Conservation (phyloP, 1,140 invertebrate genomes). For the Pogonomyrmex californicus region DNA sequence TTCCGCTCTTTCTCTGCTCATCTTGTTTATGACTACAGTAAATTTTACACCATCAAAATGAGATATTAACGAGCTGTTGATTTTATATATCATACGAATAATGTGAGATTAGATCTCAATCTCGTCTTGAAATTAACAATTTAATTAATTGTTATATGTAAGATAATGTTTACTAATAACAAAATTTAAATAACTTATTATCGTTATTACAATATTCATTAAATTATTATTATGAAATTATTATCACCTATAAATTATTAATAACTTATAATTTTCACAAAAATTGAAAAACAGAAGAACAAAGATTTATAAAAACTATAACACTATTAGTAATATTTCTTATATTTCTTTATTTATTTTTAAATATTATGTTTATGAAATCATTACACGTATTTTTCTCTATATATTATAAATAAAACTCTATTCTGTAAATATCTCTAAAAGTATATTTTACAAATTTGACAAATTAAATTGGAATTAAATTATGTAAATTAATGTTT, state of each 20-base stretch:
- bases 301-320: not conserved
- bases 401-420: too few relatives aligned
- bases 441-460: too few relatives aligned
- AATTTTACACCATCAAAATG: slow-evolving; percentile 40
- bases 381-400: too few relatives aligned
- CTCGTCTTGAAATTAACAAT: not conserved
- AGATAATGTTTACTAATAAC: not conserved
- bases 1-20: not conserved
- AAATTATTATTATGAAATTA: not conserved
- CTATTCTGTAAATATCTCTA: too few relatives aligned
- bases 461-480: too few relatives aligned
- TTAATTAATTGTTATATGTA: not conserved
- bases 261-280: not conserved
- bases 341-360: too few relatives aligned
- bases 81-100: not conserved
- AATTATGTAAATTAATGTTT: too few relatives aligned
- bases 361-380: too few relatives aligned
- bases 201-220: not conserved
- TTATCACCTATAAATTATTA: too few relatives aligned
- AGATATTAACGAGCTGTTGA: slow-evolving; percentile 47
- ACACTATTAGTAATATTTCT: too few relatives aligned
- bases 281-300: not conserved
- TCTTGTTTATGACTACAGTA: slow-evolving; percentile 31
- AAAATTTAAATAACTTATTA: slow-evolving; percentile 7
- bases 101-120: not conserved